A percentile compares a stretch with the other conserved stretches of the same genome.
Evolutionary conservation across 2,888 invertebrate genomes (phyloP).

Genomic region (Cephus spinipes): DNA sequence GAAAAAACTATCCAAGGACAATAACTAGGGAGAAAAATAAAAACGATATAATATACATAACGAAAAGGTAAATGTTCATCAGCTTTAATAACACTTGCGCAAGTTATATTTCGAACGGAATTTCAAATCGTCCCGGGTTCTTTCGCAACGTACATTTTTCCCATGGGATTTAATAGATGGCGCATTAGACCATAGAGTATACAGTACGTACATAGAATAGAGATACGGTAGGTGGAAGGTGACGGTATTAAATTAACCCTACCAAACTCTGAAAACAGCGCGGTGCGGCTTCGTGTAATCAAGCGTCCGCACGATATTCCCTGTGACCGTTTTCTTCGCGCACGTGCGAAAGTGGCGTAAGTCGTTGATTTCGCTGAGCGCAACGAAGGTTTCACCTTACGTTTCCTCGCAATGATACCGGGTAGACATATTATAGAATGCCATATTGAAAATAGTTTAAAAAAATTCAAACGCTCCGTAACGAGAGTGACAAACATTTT

Average conservation of each 20-base stretch:
- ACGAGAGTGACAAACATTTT: not conserved
- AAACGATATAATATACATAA: not conserved
- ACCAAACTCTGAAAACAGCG: not conserved
- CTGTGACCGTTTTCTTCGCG: constrained; percentile 27
- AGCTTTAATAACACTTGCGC: constrained; percentile 1
- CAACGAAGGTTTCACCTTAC: constrained; percentile 8
- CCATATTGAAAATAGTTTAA: not conserved
- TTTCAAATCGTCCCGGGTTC: not conserved
- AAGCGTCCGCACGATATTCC: constrained; percentile 14
- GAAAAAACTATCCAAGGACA: not conserved
- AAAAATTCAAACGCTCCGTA: not conserved
- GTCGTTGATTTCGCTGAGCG: constrained; percentile 29
- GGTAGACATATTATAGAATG: not conserved
- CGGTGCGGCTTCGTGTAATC: not conserved
- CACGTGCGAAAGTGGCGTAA: constrained; percentile 38
- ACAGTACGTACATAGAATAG: not conserved
- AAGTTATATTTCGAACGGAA: not conserved
- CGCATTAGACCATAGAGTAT: not conserved
- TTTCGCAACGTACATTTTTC: not conserved
- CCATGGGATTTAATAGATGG: not conserved
- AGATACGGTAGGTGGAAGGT: not conserved
- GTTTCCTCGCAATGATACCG: not conserved
- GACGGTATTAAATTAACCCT: constrained; percentile 8
- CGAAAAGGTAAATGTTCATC: not conserved
- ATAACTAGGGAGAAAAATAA: not conserved